A percentile compares a stretch with the other conserved stretches of the same genome.
Conservation (phyloP, 2,888 invertebrate genomes). For the Melanchra persicariae region DNA sequence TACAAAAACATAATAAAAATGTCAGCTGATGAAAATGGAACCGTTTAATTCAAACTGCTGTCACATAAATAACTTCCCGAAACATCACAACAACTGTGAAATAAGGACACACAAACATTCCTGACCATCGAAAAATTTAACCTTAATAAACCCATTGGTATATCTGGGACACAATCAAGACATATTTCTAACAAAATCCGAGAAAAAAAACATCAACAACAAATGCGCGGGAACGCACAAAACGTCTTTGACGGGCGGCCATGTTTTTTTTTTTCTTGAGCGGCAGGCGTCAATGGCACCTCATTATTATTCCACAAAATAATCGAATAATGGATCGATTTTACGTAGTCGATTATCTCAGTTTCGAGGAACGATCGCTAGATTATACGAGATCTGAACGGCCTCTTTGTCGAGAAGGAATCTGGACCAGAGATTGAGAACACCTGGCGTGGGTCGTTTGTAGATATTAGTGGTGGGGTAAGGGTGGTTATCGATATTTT, state of each 20-base stretch:
- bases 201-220: constrained; percentile 61
- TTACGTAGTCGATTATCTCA: constrained; percentile 80
- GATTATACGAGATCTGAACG: constrained; percentile 75
- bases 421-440: constrained; percentile 75
- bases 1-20: constrained; percentile 34
- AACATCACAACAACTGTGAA: constrained; percentile 61
- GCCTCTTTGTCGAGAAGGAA: constrained; percentile 76
- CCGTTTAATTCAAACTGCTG: constrained; percentile 38
- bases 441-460: constrained; percentile 79
- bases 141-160: constrained; percentile 72
- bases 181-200: constrained; percentile 68
- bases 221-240: constrained; percentile 67
- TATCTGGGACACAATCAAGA: constrained; percentile 67
- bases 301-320: constrained; percentile 86
- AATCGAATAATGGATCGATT: constrained; percentile 81
- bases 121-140: constrained; percentile 43
- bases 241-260: constrained; percentile 73
- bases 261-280: constrained; percentile 66
- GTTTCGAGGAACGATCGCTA: constrained; percentile 80
- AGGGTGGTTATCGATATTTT: constrained; percentile 60
- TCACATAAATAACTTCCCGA: constrained; percentile 48
- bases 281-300: constrained; percentile 80
- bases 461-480: constrained; percentile 68
- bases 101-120: constrained; percentile 53
- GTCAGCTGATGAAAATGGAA: constrained; percentile 30